Evolutionary conservation across 2,888 invertebrate genomes (phyloP).

Genomic region (Dichetophora obliterata): DNA sequence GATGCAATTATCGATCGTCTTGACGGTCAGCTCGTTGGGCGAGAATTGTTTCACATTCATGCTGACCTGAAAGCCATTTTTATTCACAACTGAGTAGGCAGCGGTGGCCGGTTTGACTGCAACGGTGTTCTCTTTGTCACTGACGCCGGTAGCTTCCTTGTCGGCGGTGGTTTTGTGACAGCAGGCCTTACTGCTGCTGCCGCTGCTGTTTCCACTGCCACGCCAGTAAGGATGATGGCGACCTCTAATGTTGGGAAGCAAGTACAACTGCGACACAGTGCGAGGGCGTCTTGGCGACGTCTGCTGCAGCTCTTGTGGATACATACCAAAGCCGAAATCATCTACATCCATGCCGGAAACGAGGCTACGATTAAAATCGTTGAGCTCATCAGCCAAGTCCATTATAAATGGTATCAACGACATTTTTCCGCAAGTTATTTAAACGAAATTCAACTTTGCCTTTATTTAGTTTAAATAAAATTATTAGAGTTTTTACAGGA

Average conservation of each 20-base stretch:
- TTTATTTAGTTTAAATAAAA: conserved; percentile 30
- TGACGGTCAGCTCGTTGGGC: conserved; percentile 79
- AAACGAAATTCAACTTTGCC: neutral
- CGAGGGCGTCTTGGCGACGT: conserved; percentile 46
- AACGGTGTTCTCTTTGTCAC: neutral
- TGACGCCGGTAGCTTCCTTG: conserved; percentile 35
- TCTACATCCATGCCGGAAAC: conserved; percentile 60
- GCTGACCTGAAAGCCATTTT: conserved; percentile 79
- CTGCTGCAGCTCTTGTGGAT: conserved; percentile 58
- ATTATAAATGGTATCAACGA: conserved; percentile 59
- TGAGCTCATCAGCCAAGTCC: conserved; percentile 58
- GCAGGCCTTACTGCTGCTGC: conserved; percentile 23
- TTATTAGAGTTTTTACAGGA: conserved; percentile 25
- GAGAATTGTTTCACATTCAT: conserved; percentile 80
- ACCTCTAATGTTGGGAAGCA: conserved; percentile 47
- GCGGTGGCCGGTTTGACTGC: conserved; percentile 39
- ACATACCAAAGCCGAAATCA: conserved; percentile 64
- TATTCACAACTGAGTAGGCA: conserved; percentile 68
- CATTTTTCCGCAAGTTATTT: conserved; percentile 44
- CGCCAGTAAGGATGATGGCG: conserved; percentile 53
- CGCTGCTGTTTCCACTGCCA: conserved; percentile 37
- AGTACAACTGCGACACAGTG: conserved; percentile 48
- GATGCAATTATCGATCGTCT: conserved; percentile 76
- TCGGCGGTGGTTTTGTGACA: conserved; percentile 30
- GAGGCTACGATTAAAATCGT: conserved; percentile 53